phyloP scores from a whole-genome alignment of 2,113 vertebrate genomes.

The Phocoena sinus region DNA sequence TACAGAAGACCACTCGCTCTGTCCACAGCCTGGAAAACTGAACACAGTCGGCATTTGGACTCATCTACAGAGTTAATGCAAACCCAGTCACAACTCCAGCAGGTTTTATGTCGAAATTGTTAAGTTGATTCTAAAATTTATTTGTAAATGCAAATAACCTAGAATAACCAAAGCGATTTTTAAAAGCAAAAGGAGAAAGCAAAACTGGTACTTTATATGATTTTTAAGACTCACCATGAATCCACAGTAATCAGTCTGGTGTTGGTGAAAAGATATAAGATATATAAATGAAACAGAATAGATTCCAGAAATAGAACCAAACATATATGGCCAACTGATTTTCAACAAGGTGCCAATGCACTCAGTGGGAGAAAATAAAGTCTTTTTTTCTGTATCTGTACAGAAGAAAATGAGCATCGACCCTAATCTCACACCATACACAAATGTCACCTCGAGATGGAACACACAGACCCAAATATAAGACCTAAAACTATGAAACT shows the following conservation, averaged over 20 bases:
- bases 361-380: background rate
- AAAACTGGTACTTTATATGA: background rate
- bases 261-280: background rate
- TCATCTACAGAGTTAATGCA: background rate
- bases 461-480: background rate
- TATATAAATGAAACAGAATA: background rate
- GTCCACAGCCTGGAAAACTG: background rate
- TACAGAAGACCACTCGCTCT: too few species aligned
- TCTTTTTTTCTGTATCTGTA: background rate
- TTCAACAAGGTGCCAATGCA: background rate
- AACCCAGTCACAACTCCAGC: background rate
- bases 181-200: background rate
- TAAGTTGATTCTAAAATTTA: background rate
- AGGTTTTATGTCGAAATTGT: background rate
- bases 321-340: background rate
- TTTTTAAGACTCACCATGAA: background rate
- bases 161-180: background rate
- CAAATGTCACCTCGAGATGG: background rate
- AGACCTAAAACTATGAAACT: background rate
- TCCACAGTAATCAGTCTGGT: background rate
- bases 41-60: fast-evolving
- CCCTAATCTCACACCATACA: background rate
- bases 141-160: background rate
- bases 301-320: background rate
- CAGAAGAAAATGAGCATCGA: background rate